Base-by-base conservation (phyloP, 2,888 invertebrate genomes). In the Oscheius onirici region DNA sequence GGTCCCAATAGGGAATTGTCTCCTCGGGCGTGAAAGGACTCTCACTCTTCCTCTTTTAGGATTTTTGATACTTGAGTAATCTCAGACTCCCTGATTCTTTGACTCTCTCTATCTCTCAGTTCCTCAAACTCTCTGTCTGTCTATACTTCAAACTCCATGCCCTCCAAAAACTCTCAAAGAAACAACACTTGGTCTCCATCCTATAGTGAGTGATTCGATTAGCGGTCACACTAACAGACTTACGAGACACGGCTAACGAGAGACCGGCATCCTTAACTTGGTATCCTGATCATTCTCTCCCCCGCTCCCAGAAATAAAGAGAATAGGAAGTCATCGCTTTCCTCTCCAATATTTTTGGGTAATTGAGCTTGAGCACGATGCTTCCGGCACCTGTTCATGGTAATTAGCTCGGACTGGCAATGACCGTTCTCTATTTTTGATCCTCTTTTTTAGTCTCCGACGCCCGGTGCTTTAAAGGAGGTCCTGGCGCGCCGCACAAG, bases 221-320 rank as follows among this genome's bases (percentile, higher is more conserved):
- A 63, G 63, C 63, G n/a, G 49, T 49, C 58, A 26, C 63, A 63
- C 63, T 63, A 63, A 63, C 63, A 24, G 46, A 46, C 63, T 63
- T 63, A 63, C 28, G 26, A 63, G 26, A 13, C 60, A 60, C 24
- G 15, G 49, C 63, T 63, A 63, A 63, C 63, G 34, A 34, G 34
- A 63, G 55, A 55, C 57, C 57, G 17, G 20, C 49, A 20, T 28
- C 34, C 28, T 40, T 40, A 17, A 17, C 57, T 28, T 17, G 17
- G 34, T 26, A 26, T 57, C 57, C 57, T 34, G 34, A 34, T 15
- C 57, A 34, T n/a, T 34, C 34, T 34, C 40, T 8, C 2, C n/a
- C 24, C 26, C 1, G 15, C 34, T 17, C 20, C 46, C n/a, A n/a
- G 46, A 20, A 5, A 15, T 46, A 17, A 15, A 17, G n/a, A 46